phyloP scores from a whole-genome alignment of 2,113 vertebrate species.

The Lepidothrix coronata region DNA sequence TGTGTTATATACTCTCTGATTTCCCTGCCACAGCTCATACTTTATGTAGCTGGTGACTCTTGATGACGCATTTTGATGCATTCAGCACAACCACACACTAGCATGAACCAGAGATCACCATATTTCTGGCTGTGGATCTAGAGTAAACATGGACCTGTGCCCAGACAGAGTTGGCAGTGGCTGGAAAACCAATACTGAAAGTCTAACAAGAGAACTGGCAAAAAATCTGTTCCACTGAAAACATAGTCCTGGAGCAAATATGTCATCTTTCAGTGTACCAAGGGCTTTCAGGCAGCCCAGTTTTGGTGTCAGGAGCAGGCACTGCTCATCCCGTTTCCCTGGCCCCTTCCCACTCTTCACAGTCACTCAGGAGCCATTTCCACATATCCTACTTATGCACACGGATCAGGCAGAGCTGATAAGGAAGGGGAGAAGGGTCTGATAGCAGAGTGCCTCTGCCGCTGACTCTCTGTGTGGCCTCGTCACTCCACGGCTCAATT shows the following conservation, averaged over 20 bases:
- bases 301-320: neutral
- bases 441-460: fast-evolving
- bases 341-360: neutral
- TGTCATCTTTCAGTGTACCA: neutral
- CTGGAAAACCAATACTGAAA: constrained; percentile 28
- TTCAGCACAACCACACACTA: constrained; percentile 35
- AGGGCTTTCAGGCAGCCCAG: neutral
- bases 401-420: neutral
- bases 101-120: constrained; percentile 16
- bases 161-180: constrained; percentile 20
- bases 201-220: neutral
- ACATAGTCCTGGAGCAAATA: neutral
- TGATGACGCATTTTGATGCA: constrained; percentile 45
- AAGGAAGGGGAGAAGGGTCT: neutral
- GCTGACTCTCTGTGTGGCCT: neutral
- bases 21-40: neutral
- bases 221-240: constrained; percentile 22
- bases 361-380: neutral
- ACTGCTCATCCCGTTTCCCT: neutral
- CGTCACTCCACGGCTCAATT: neutral
- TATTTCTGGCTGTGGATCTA: constrained; percentile 56
- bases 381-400: neutral
- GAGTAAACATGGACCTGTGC: constrained; percentile 51
- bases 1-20: neutral
- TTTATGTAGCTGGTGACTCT: constrained; percentile 18